These are phyloP conservation scores for Solea solea DNA, from an alignment of 2,113 vertebrate species.

Conservation along the genomic window DNA sequence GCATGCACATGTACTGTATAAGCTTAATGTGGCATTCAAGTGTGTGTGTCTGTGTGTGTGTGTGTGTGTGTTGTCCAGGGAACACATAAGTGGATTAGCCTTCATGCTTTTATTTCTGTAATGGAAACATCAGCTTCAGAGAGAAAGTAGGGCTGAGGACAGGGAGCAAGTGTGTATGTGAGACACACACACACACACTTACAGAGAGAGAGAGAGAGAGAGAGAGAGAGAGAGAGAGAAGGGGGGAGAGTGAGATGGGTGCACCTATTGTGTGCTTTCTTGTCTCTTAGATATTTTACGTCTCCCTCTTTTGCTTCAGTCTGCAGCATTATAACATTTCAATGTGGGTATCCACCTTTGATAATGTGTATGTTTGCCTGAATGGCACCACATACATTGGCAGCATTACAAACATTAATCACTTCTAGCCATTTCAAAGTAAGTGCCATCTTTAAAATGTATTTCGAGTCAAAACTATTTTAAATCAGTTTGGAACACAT, in stretches of 20 bases:
- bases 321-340: background rate
- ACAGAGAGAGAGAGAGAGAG: background rate
- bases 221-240: no score
- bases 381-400: background rate
- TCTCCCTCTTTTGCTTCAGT: constrained; percentile 14
- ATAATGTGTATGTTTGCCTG: background rate
- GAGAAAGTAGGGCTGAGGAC: constrained; percentile 67
- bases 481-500: no score
- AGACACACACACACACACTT: background rate
- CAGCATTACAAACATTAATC: no score
- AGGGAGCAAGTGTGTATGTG: constrained; percentile 10
- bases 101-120: constrained; percentile 82
- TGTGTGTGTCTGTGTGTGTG: constrained; percentile 7
- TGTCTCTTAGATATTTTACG: constrained; percentile 11
- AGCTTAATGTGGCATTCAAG: background rate
- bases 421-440: no score
- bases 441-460: no score
- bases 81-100: constrained; percentile 79
- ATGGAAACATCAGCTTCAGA: constrained; percentile 73
- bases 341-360: background rate
- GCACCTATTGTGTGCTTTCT: constrained; percentile 1
- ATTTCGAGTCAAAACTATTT: no score
- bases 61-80: constrained; percentile 65
- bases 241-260: background rate
- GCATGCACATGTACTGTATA: constrained; percentile 7